phyloP scores from a whole-genome alignment of 2,113 vertebrate species.

The Tylochromis polylepis region DNA sequence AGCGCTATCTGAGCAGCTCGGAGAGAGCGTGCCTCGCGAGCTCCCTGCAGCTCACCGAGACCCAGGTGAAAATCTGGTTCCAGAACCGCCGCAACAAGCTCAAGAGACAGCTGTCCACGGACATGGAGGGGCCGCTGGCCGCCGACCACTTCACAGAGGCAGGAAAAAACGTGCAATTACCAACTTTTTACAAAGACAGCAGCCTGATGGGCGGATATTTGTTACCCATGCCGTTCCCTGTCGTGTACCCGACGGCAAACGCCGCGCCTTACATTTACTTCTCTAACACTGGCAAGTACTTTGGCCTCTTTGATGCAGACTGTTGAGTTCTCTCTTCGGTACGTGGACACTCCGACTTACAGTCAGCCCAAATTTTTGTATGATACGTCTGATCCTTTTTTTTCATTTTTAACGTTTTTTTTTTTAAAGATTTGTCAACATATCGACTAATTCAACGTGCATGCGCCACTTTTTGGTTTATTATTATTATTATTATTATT shows the following conservation, averaged over 20 bases:
- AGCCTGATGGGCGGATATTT: constrained; percentile 73
- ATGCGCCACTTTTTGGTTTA: constrained; percentile 65
- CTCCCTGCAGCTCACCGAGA: constrained; percentile 78
- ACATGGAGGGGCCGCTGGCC: constrained; percentile 64
- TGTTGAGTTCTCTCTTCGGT: constrained; percentile 42
- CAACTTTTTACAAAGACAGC: constrained; percentile 75
- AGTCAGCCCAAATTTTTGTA: not conserved
- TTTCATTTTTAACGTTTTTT: not conserved
- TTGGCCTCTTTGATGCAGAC: constrained; percentile 77
- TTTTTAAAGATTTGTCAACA: not conserved
- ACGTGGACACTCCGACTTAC: not conserved
- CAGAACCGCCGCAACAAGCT: constrained; percentile 81
- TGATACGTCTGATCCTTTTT: not conserved
- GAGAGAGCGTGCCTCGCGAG: constrained; percentile 77
- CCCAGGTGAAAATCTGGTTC: constrained; percentile 82
- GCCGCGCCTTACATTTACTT: constrained; percentile 78
- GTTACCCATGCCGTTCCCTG: constrained; percentile 77
- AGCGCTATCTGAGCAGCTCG: constrained; percentile 83
- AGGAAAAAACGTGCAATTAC: constrained; percentile 66
- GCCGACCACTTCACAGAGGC: constrained; percentile 50
- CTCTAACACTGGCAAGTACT: constrained; percentile 75
- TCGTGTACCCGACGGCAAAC: constrained; percentile 72
- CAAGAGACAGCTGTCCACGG: constrained; percentile 78
- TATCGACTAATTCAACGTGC: constrained; percentile 40
- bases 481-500: constrained; percentile 17